phyloP scores from a whole-genome alignment of 2,113 vertebrate species.

The Serinus canaria region DNA sequence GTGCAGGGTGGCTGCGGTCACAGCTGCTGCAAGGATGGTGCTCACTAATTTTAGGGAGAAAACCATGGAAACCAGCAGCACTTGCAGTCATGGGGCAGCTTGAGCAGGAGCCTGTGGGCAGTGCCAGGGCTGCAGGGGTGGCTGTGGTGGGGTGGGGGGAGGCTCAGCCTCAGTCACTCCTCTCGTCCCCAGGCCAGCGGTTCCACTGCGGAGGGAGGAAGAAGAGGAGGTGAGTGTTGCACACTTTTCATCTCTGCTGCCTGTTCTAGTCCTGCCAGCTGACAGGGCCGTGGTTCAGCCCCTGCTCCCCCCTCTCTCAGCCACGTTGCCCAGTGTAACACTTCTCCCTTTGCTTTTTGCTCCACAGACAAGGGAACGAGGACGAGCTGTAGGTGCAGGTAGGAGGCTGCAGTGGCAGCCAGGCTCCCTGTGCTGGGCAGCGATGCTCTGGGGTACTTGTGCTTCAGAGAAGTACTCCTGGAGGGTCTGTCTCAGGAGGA shows the following conservation, averaged over 20 bases:
- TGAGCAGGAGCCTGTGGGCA: accelerated
- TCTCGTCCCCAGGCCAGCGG: constrained; percentile 73
- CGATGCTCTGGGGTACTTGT: accelerated
- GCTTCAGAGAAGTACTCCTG: neutral
- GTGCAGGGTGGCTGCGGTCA: accelerated
- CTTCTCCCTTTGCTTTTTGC: neutral
- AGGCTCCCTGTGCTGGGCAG: neutral
- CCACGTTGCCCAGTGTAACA: accelerated
- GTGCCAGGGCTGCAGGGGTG: neutral
- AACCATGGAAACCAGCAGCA: neutral
- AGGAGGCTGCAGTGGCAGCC: neutral
- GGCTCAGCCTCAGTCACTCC: neutral
- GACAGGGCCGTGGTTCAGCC: neutral
- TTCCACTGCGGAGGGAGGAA: constrained; percentile 78
- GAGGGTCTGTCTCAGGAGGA: neutral
- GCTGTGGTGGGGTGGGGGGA: neutral
- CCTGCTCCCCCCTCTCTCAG: accelerated
- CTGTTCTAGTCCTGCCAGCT: neutral
- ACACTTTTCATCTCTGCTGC: accelerated
- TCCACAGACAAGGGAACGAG: neutral
- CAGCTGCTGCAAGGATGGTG: accelerated
- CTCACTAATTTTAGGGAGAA: neutral
- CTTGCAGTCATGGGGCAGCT: accelerated
- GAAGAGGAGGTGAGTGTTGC: constrained; percentile 63
- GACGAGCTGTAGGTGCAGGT: constrained; percentile 51